phyloP scores from a whole-genome alignment of 2,113 vertebrate genomes.

The Pygoscelis adeliae region DNA sequence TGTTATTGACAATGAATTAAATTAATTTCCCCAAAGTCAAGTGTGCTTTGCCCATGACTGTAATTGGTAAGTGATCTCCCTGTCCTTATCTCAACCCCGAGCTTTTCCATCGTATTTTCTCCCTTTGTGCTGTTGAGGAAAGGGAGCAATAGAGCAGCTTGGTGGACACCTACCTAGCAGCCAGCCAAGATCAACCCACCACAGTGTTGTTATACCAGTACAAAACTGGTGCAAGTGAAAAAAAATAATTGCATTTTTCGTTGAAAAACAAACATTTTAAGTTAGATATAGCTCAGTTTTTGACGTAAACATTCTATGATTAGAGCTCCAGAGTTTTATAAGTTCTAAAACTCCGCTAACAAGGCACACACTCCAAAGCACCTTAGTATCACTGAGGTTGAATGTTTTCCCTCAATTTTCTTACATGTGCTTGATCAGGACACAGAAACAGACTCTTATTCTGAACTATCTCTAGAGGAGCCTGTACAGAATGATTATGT shows the following conservation, averaged over 20 bases:
- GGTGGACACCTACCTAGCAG: not conserved
- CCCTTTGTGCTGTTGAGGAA: not conserved
- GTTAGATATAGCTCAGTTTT: not conserved
- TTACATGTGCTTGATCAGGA: not conserved
- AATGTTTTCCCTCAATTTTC: not conserved
- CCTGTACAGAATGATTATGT: not conserved
- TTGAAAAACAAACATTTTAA: not conserved
- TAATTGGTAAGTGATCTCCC: not conserved
- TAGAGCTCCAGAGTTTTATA: not conserved
- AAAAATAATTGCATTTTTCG: not conserved
- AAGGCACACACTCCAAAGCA: not conserved
- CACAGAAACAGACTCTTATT: not conserved
- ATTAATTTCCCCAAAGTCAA: not conserved
- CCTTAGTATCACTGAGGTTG: not conserved
- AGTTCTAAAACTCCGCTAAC: not conserved
- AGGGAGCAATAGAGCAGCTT: not conserved
- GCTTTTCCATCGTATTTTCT: not conserved
- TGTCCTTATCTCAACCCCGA: not conserved
- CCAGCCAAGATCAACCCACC: not conserved
- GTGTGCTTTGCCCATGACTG: not conserved
- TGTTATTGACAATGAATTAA: not conserved
- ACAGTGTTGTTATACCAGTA: not conserved
- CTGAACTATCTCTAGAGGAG: not conserved
- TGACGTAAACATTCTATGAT: not conserved
- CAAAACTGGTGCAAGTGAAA: fast-evolving